A percentile compares a stretch with the other conserved stretches of the same genome.
Evolutionary conservation across 2,888 invertebrate species (phyloP).

Genomic region (Patella pellucida): DNA sequence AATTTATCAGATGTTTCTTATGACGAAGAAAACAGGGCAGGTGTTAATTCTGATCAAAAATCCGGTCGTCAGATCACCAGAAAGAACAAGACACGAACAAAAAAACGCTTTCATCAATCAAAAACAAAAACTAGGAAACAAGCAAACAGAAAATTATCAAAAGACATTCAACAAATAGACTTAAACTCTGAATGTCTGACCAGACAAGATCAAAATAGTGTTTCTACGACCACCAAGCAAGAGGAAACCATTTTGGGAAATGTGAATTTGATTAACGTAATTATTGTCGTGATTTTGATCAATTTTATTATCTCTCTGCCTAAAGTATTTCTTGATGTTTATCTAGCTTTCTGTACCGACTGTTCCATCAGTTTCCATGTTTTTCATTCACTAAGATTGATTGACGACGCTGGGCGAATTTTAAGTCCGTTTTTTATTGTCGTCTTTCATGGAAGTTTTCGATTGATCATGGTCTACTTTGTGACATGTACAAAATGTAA

Average conservation of each 20-base stretch:
- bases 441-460: neutral
- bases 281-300: neutral
- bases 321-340: neutral
- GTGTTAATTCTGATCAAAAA: no score
- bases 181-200: no score
- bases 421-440: neutral
- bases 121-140: no score
- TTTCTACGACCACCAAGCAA: no score
- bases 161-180: no score
- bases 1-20: no score
- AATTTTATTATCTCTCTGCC: neutral
- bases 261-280: neutral
- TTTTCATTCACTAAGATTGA: neutral
- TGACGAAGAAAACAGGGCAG: no score
- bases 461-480: neutral
- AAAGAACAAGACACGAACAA: no score
- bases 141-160: no score
- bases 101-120: no score
- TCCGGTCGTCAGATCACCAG: no score
- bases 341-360: neutral
- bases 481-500: neutral
- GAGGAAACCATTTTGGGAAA: neutral
- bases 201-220: no score
- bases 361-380: neutral
- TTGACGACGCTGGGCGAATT: neutral